These are phyloP conservation scores for Blera fallax DNA, from an alignment of 2,888 invertebrate species.

Conservation along the genomic window DNA sequence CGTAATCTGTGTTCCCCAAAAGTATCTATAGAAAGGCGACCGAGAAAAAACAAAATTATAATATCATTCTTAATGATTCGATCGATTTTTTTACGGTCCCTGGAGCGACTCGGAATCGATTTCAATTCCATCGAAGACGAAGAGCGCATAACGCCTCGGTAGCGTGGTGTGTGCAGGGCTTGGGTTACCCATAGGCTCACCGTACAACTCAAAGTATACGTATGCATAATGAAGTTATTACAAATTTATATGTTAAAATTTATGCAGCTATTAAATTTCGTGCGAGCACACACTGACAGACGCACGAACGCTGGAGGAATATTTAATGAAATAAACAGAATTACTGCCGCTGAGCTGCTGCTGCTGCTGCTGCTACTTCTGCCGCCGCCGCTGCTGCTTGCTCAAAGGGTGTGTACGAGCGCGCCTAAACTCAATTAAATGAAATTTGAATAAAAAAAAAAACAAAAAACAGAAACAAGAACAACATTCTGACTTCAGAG, in stretches of 20 bases:
- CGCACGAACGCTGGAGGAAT: slow-evolving; percentile 58
- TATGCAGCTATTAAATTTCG: slow-evolving; percentile 72
- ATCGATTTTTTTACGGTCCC: slow-evolving; percentile 66
- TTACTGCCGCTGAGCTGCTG: slow-evolving; percentile 42
- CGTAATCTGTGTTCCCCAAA: slow-evolving; percentile 42
- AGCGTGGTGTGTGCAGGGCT: slow-evolving; percentile 35
- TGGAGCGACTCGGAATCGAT: slow-evolving; percentile 58
- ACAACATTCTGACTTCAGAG: not conserved
- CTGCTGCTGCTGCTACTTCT: slow-evolving; percentile 5
- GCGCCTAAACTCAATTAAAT: slow-evolving; percentile 66
- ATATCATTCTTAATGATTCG: slow-evolving; percentile 65
- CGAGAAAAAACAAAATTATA: slow-evolving; percentile 2
- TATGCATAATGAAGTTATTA: slow-evolving; percentile 72
- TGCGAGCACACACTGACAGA: slow-evolving; percentile 50
- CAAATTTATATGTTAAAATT: slow-evolving; percentile 67
- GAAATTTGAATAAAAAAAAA: slow-evolving; percentile 53
- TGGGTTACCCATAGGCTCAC: not conserved
- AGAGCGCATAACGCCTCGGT: slow-evolving; percentile 18
- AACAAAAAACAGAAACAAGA: not conserved
- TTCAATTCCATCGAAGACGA: slow-evolving; percentile 53
- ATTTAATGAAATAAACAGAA: slow-evolving; percentile 67
- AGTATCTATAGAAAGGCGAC: not conserved
- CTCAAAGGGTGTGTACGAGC: slow-evolving; percentile 64
- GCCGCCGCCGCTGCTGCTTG: not conserved
- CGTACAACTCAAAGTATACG: not conserved